Evolutionary conservation across 2,797 vertebrate genomes (phyloP).

Genomic region (Atherinosoma microstoma): DNA sequence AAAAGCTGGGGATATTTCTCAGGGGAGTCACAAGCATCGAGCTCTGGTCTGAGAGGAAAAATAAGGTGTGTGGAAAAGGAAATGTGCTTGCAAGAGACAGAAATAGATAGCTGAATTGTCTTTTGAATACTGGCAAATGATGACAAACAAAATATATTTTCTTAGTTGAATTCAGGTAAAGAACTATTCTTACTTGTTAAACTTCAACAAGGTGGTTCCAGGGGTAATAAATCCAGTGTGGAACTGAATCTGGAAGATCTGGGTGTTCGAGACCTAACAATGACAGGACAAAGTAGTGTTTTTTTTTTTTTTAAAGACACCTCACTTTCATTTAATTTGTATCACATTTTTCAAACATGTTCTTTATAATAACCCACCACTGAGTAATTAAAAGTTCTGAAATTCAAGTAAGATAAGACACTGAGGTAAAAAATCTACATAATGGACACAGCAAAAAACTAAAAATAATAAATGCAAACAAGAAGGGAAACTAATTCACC

Average conservation of each 20-base stretch:
- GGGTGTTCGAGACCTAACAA: conserved; percentile 95
- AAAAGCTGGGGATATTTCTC: conserved; percentile 99
- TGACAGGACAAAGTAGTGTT: conserved; percentile 3
- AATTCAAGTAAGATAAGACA: background rate
- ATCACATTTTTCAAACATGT: background rate
- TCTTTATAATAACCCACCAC: no score
- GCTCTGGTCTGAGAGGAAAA: conserved; percentile 86
- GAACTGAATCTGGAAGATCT: conserved; percentile 99
- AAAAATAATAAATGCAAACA: background rate
- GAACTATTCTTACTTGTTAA: conserved; percentile 90
- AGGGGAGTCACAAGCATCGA: conserved; percentile 96
- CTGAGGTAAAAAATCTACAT: background rate
- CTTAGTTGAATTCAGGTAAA: background rate
- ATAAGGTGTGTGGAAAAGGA: background rate
- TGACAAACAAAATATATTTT: background rate
- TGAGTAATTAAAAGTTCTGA: background rate
- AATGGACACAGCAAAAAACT: background rate
- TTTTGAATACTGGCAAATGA: background rate
- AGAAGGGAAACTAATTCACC: background rate
- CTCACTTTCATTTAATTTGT: background rate
- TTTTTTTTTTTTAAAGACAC: background rate
- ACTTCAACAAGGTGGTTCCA: conserved; percentile 92
- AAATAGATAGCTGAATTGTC: background rate
- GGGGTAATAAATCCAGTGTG: conserved; percentile 95
- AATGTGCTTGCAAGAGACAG: background rate